Base-by-base conservation (phyloP, 2,888 invertebrate genomes). In the Habroteleia sp. region DNA sequence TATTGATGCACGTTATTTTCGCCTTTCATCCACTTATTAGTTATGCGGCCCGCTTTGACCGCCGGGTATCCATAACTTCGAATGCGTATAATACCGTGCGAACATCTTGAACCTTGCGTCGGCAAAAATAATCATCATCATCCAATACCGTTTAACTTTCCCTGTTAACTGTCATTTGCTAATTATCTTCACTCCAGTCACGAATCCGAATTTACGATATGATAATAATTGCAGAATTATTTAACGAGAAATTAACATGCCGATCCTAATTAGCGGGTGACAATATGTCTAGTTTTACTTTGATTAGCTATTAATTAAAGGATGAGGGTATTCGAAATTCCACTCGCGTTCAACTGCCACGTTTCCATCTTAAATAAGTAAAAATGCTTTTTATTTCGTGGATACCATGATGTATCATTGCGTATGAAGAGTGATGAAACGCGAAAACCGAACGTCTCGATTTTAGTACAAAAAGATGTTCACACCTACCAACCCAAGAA, bases 71-170 rank as follows among this genome's bases (percentile, higher is more conserved):
- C 41, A 13, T 58, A 60, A 39, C 23, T 66, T 65, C 62, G 27
- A 75, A 65, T 68, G 50, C 66, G 66, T 62, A 52, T 69, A 50
- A 72, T 63, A 76, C 63, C 76, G 76, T 76, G 76, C 72, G 76
- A 76, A 76, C 76, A 76, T 76, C 76, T 76, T 76, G 76, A 76
- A 76, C 76, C 76, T 73, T 76, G 25, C 54, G 39, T 56, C 29
- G 48, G 17, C 23, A 71, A 58, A 63, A 58, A 73, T 76, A 56
- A 74, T 69, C 46, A 69, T 76, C 68, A 56, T 62, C 68, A 41
- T 29, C 46, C 44, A 48, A 48, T 39, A 50, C 33, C 23, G 8
- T 35, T 44, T 16, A 31, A 58, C 76, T 76, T 76, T 76, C 76
- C 58, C 63, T 29, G 41, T 7, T 13, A 41, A 63, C 52, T 68